These are phyloP conservation scores for Rhyzopertha dominica DNA, from an alignment of 1,140 invertebrate genomes.

Conservation along the genomic window DNA sequence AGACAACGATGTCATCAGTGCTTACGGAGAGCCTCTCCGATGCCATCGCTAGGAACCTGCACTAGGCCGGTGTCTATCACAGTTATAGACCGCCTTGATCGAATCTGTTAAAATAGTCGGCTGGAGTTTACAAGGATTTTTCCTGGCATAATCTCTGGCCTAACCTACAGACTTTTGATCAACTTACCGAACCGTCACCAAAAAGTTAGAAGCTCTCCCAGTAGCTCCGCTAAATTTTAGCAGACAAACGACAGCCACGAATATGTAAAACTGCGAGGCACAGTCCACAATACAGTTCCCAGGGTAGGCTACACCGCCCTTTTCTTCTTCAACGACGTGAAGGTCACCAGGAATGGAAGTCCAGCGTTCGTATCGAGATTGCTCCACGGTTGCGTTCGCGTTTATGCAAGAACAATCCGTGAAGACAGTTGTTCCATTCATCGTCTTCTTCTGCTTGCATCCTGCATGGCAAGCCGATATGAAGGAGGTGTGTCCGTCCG, in stretches of 20 bases:
- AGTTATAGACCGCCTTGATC: too few relatives aligned
- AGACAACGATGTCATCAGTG: too few relatives aligned
- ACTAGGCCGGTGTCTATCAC: too few relatives aligned
- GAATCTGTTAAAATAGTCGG: too few relatives aligned
- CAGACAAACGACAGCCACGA: slow-evolving; percentile 61
- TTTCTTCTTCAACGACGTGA: too few relatives aligned
- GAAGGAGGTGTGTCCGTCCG: slow-evolving; percentile 54
- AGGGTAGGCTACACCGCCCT: slow-evolving; percentile 49
- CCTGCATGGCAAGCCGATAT: slow-evolving; percentile 70
- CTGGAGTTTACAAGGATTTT: too few relatives aligned
- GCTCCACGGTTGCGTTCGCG: slow-evolving; percentile 16
- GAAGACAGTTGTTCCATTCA: slow-evolving; percentile 43
- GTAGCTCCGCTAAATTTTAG: slow-evolving; percentile 63
- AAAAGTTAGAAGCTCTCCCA: slow-evolving; percentile 62
- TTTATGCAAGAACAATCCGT: slow-evolving; percentile 56
- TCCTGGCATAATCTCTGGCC: too few relatives aligned
- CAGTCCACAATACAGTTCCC: slow-evolving; percentile 65
- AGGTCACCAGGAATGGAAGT: too few relatives aligned
- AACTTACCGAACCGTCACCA: slow-evolving; percentile 57
- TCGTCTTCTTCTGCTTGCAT: slow-evolving; percentile 47
- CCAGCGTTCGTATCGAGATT: too few relatives aligned
- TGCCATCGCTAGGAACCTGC: too few relatives aligned
- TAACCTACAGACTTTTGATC: too few relatives aligned
- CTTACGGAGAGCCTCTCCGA: too few relatives aligned
- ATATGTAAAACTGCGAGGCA: slow-evolving; percentile 58